Percentiles rank a stretch among this genome's conserved stretches.
Evolutionary conservation across 2,797 vertebrate genomes (phyloP).

Genomic region (Bradypodion ventrale): DNA sequence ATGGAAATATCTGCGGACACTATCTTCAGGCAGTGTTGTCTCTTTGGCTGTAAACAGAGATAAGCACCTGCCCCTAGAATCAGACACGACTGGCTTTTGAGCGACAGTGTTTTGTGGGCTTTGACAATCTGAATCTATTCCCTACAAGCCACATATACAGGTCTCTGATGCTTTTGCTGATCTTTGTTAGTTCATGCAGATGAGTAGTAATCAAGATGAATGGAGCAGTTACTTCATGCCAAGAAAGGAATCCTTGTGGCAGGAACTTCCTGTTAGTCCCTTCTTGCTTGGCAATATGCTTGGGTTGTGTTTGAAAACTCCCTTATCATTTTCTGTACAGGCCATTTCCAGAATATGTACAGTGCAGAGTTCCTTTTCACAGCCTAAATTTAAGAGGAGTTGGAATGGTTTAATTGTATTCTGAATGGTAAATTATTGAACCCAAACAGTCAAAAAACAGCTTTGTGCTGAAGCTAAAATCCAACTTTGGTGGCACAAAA

Average conservation of each 20-base stretch:
- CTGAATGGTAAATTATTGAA: neutral
- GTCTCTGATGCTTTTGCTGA: neutral
- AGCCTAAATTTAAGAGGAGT: neutral
- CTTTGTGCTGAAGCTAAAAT: neutral
- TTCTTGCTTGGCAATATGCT: neutral
- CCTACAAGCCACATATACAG: too few species aligned
- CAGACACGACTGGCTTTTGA: too few species aligned
- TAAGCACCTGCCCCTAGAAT: too few species aligned
- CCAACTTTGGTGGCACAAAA: neutral
- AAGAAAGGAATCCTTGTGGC: neutral
- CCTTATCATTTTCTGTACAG: slow-evolving; percentile 30
- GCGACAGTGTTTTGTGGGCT: neutral
- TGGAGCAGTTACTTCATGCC: neutral
- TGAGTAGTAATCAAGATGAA: neutral
- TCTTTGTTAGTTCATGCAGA: neutral
- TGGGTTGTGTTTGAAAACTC: neutral
- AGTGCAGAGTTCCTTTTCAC: slow-evolving; percentile 24
- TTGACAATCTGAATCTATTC: neutral
- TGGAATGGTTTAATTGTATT: neutral
- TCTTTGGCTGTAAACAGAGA: too few species aligned
- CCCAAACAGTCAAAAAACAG: neutral
- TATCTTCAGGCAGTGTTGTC: too few species aligned
- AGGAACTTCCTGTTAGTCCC: neutral
- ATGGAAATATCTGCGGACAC: too few species aligned
- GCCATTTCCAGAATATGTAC: neutral